Percentiles rank a stretch among this genome's conserved stretches.
phyloP scores from a whole-genome alignment of 1,140 invertebrate species.

The Lepidotrigona ventralis region DNA sequence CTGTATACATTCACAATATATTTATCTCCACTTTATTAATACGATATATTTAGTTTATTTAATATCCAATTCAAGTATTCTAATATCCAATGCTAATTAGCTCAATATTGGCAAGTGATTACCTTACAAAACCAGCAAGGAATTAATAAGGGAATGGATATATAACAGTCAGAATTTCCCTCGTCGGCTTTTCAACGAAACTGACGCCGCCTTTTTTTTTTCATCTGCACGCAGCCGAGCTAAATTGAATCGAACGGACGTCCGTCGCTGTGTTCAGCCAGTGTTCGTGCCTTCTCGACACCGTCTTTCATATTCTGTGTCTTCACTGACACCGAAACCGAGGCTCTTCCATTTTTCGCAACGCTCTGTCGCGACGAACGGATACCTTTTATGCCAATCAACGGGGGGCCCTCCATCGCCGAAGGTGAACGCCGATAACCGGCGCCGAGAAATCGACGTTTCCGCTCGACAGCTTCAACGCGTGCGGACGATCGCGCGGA shows the following conservation, averaged over 20 bases:
- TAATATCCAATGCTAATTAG: too few species aligned
- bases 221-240: neutral
- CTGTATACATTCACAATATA: too few species aligned
- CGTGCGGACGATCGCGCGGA: conserved; percentile 1
- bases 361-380: conserved; percentile 24
- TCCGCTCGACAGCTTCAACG: conserved; percentile 21
- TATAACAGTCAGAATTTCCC: neutral
- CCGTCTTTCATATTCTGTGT: conserved; percentile 31
- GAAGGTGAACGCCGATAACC: conserved; percentile 51
- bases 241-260: conserved; percentile 4
- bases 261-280: neutral
- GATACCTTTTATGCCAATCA: conserved; percentile 48
- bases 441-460: conserved; percentile 45
- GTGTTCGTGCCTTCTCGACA: neutral
- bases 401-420: conserved; percentile 24
- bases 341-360: neutral
- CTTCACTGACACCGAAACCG: conserved; percentile 15
- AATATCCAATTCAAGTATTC: too few species aligned
- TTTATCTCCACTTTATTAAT: too few species aligned
- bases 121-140: neutral
- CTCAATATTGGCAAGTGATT: too few species aligned
- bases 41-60: too few species aligned
- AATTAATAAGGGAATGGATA: neutral
- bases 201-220: neutral
- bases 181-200: neutral